A percentile compares a stretch with the other conserved stretches of the same genome.
These are phyloP conservation scores for Proisotoma minuta DNA, from an alignment of 2,888 invertebrate species.

Conservation along the genomic window DNA sequence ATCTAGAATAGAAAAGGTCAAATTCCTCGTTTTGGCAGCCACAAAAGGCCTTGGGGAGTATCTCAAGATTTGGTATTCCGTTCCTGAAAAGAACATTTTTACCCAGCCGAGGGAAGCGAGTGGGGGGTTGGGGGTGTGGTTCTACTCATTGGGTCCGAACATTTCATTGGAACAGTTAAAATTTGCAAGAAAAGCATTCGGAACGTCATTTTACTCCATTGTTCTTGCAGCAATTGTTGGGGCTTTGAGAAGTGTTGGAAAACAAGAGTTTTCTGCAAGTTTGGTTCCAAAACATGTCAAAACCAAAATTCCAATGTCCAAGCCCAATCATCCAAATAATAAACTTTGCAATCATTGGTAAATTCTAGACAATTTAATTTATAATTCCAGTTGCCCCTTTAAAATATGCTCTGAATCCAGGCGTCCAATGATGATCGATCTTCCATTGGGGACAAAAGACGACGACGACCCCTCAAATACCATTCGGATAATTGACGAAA, in stretches of 20 bases:
- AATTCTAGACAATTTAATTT: not conserved
- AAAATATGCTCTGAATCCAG: not conserved
- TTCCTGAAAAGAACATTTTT: not conserved
- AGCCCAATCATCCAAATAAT: not conserved
- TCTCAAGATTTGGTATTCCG: not conserved
- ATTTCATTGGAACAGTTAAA: not conserved
- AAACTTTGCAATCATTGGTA: not conserved
- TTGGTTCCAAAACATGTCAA: not conserved
- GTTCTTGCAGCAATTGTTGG: not conserved
- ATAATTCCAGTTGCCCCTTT: not conserved
- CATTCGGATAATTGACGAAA: not conserved
- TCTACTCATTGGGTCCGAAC: not conserved
- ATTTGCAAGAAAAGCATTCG: not conserved
- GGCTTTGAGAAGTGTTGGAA: not conserved
- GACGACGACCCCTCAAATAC: not conserved
- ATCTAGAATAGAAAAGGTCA: too few relatives aligned
- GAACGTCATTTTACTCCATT: not conserved
- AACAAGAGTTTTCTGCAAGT: not conserved
- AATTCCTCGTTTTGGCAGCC: not conserved
- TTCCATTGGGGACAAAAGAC: not conserved
- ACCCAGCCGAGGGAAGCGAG: not conserved
- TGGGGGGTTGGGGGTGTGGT: not conserved
- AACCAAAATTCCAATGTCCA: not conserved
- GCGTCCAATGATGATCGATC: not conserved
- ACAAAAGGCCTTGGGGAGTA: not conserved